Conservation (phyloP, 2,113 vertebrate genomes). For the Dolichallabes microphthalmus region DNA sequence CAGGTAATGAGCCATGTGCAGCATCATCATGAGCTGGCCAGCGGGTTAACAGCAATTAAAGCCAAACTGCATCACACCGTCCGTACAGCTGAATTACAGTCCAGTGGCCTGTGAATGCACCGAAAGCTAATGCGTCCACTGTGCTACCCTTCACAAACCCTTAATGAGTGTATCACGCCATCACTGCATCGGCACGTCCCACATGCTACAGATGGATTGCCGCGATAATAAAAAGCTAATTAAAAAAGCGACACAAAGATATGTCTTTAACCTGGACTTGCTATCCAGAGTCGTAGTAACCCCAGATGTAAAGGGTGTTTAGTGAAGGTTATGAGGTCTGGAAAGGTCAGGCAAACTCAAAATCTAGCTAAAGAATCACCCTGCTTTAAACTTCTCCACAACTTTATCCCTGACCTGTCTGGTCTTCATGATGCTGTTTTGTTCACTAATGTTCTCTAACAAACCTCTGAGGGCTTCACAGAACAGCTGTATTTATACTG, state of each 20-base stretch:
- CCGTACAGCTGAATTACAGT: conserved; percentile 36
- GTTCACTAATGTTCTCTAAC: too few relatives aligned
- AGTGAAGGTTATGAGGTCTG: not conserved
- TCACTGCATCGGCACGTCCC: not conserved
- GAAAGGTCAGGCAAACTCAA: not conserved
- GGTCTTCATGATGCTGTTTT: too few relatives aligned
- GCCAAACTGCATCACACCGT: conserved; percentile 28
- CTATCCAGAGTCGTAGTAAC: not conserved
- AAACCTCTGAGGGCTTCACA: too few relatives aligned
- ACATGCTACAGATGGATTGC: not conserved
- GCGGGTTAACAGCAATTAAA: conserved; percentile 44
- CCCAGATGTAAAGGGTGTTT: not conserved
- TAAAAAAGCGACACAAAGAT: not conserved
- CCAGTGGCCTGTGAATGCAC: conserved; percentile 37
- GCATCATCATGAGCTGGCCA: conserved; percentile 26
- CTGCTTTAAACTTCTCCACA: too few relatives aligned
- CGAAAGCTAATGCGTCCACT: conserved; percentile 1
- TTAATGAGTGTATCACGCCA: not conserved
- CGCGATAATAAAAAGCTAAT: not conserved
- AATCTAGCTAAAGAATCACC: not conserved
- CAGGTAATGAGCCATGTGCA: conserved; percentile 43
- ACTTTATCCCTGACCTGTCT: too few relatives aligned
- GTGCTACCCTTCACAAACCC: not conserved
- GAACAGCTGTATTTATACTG: too few relatives aligned
- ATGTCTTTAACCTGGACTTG: not conserved